A percentile compares a stretch with the other conserved stretches of the same genome.
phyloP scores from a whole-genome alignment of 1,140 invertebrate genomes.

The Matsumurasca onukii region DNA sequence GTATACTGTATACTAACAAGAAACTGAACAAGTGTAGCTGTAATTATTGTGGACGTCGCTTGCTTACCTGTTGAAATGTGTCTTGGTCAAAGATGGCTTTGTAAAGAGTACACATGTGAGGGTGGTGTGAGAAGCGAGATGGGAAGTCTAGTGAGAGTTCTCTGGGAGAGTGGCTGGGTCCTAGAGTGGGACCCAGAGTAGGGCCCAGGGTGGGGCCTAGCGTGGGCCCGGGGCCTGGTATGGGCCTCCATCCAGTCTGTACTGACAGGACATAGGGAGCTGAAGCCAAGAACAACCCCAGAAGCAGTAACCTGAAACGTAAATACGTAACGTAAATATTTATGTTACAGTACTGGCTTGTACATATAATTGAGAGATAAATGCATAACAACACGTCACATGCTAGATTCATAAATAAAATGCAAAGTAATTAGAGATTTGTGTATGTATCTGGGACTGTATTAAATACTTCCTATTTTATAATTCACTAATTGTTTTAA shows the following conservation, averaged over 20 bases:
- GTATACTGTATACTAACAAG: no score
- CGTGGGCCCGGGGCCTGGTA: slow-evolving; percentile 9
- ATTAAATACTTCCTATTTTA: no score
- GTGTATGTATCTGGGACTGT: no score
- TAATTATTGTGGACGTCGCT: no score
- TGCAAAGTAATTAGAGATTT: no score
- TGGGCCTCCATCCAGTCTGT: slow-evolving; percentile 34
- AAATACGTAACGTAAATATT: not conserved
- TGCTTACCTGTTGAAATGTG: slow-evolving; percentile 60
- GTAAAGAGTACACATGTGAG: slow-evolving; percentile 57
- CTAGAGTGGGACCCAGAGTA: slow-evolving; percentile 10
- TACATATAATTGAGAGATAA: no score
- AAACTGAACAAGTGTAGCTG: no score
- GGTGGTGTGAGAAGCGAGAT: slow-evolving; percentile 9
- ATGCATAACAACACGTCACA: no score
- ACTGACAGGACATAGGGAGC: slow-evolving; percentile 8
- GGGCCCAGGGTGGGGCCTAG: slow-evolving; percentile 36
- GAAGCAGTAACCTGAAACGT: not conserved
- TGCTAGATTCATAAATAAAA: no score
- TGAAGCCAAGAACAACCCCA: not conserved
- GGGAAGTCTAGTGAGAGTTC: slow-evolving; percentile 15
- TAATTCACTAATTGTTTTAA: no score
- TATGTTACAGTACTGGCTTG: no score
- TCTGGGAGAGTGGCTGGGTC: slow-evolving; percentile 36
- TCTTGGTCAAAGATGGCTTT: slow-evolving; percentile 67